phyloP scores from a whole-genome alignment of 1,140 invertebrate species.

The Papilio glaucus region DNA sequence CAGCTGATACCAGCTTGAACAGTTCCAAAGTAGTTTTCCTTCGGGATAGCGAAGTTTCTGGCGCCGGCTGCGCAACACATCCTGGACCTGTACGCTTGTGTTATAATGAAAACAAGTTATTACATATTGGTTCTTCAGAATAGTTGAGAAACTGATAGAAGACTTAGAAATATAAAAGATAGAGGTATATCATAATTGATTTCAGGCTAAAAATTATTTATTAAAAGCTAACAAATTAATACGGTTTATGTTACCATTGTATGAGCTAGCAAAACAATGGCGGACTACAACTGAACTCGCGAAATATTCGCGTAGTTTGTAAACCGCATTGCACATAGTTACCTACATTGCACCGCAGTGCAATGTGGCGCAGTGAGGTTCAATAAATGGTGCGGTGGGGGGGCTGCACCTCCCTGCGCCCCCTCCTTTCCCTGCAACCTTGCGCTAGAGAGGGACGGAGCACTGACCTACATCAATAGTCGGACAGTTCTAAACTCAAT shows the following conservation, averaged over 20 bases:
- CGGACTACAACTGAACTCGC: too few species aligned
- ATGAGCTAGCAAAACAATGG: too few species aligned
- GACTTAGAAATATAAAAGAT: too few species aligned
- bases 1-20: neutral
- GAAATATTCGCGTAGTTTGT: too few species aligned
- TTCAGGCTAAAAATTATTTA: too few species aligned
- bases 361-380: constrained; percentile 9
- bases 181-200: too few species aligned
- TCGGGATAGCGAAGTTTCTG: neutral
- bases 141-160: neutral
- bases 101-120: constrained; percentile 2
- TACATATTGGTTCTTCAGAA: neutral
- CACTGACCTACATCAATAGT: constrained; percentile 55
- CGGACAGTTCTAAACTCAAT: constrained; percentile 50
- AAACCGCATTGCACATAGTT: neutral
- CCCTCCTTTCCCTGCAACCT: neutral
- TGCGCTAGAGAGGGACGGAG: constrained; percentile 32
- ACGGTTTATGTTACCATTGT: too few species aligned
- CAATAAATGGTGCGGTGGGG: constrained; percentile 41
- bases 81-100: neutral
- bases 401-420: neutral
- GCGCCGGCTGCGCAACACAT: neutral
- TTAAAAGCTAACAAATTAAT: too few species aligned
- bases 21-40: neutral
- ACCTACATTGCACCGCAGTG: neutral